Percentiles rank a stretch among this genome's conserved stretches.
Evolutionary conservation across 1,140 invertebrate species (phyloP).

Genomic region (Papilio xuthus): DNA sequence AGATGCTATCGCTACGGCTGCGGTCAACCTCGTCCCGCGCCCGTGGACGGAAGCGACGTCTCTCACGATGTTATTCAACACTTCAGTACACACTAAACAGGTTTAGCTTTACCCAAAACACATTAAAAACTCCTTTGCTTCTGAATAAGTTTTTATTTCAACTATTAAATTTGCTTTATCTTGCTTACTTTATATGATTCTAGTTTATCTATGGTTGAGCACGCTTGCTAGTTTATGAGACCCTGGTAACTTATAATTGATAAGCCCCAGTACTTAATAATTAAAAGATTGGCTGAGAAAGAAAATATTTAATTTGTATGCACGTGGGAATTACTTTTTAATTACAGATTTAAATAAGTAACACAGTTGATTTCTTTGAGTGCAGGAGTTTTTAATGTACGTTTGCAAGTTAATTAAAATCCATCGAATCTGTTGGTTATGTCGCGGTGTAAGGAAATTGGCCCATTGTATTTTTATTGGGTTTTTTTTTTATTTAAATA

Average conservation of each 20-base stretch:
- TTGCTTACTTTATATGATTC: constrained; percentile 7
- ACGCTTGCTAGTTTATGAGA: constrained; percentile 24
- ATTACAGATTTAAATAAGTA: neutral
- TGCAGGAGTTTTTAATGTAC: neutral
- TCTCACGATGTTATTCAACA: constrained; percentile 59
- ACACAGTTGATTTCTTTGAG: neutral
- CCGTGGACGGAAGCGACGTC: constrained; percentile 53
- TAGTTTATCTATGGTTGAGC: constrained; percentile 6
- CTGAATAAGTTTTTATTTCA: constrained; percentile 29
- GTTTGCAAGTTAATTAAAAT: constrained; percentile 9
- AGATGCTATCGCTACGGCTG: constrained; percentile 40
- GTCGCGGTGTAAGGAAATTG: neutral
- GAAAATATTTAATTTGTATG: neutral
- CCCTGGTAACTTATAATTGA: constrained; percentile 1
- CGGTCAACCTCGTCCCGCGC: constrained; percentile 51
- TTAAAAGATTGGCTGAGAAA: neutral
- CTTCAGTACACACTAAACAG: constrained; percentile 56
- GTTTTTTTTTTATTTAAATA: neutral
- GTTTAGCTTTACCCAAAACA: constrained; percentile 62
- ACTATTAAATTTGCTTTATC: constrained; percentile 30
- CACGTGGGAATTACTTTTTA: constrained; percentile 17
- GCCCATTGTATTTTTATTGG: neutral
- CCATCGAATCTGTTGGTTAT: neutral
- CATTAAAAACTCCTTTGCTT: constrained; percentile 52
- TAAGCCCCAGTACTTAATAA: neutral